Evolutionary conservation across 2,797 vertebrate genomes (phyloP).

Genomic region (Catharus ustulatus): DNA sequence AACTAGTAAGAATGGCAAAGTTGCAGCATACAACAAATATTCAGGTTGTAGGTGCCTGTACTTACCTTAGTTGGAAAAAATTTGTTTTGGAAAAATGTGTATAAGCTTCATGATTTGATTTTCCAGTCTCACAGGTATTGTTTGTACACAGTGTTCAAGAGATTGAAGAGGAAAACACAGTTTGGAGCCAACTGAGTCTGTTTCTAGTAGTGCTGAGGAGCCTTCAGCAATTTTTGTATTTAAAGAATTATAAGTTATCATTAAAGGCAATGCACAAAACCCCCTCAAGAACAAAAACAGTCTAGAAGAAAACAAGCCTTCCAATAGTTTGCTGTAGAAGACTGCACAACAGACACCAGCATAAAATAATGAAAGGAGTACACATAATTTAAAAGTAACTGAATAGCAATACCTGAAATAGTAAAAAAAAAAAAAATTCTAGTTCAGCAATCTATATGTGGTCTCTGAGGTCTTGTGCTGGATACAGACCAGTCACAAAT

Average conservation of each 20-base stretch:
- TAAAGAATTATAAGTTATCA: neutral
- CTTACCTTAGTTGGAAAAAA: neutral
- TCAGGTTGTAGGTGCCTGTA: neutral
- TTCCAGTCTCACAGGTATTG: neutral
- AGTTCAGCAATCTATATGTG: neutral
- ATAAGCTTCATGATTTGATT: neutral
- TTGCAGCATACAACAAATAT: neutral
- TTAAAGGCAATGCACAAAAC: neutral
- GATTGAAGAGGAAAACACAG: neutral
- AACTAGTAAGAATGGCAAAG: neutral
- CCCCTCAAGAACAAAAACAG: neutral
- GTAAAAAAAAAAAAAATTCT: neutral
- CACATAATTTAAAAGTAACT: neutral
- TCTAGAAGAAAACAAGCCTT: neutral
- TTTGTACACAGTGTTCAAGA: neutral
- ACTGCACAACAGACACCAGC: neutral
- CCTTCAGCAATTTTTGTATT: neutral
- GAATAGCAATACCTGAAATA: neutral
- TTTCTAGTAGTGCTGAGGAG: neutral
- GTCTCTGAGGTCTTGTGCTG: neutral
- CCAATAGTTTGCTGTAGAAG: neutral
- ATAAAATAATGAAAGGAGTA: neutral
- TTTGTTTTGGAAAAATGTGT: neutral
- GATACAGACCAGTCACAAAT: neutral
- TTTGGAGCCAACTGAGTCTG: neutral